Conservation (phyloP, 2,113 vertebrate genomes). For the Athene cunicularia region DNA sequence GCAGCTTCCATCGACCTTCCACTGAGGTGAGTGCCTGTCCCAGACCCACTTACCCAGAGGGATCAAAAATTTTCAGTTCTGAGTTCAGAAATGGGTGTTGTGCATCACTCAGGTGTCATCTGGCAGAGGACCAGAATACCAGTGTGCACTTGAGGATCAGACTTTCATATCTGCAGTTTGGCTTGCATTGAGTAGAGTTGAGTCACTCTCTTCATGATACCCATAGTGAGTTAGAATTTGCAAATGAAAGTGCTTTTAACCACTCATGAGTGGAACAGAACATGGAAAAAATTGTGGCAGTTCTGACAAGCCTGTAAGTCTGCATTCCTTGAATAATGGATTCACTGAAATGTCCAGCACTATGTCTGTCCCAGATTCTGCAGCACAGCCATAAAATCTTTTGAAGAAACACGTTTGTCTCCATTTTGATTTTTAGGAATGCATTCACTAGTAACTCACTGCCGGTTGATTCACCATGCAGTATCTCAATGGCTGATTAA, state of each 20-base stretch:
- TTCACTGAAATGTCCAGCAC: neutral
- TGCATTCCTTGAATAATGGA: neutral
- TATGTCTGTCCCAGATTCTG: neutral
- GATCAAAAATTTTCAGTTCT: neutral
- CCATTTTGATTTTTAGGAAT: neutral
- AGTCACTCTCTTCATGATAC: neutral
- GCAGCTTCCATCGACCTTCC: slow-evolving; percentile 81
- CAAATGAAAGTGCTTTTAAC: neutral
- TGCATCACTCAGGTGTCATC: neutral
- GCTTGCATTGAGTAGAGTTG: neutral
- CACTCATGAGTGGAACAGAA: neutral
- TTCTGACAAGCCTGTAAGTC: neutral
- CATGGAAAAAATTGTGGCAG: neutral
- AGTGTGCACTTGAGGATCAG: neutral
- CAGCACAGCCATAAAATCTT: neutral
- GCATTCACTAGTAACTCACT: neutral
- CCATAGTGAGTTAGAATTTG: neutral
- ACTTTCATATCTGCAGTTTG: neutral
- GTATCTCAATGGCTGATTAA: neutral
- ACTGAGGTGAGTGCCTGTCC: slow-evolving; percentile 71
- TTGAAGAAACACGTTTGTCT: neutral
- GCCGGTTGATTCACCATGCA: neutral
- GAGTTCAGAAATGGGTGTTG: neutral
- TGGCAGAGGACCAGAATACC: neutral
- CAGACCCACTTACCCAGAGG: neutral